Percentiles rank a stretch among this genome's conserved stretches.
These are phyloP conservation scores for Leucopternis melanops DNA, from an alignment of 2,113 vertebrate genomes.

Conservation along the genomic window DNA sequence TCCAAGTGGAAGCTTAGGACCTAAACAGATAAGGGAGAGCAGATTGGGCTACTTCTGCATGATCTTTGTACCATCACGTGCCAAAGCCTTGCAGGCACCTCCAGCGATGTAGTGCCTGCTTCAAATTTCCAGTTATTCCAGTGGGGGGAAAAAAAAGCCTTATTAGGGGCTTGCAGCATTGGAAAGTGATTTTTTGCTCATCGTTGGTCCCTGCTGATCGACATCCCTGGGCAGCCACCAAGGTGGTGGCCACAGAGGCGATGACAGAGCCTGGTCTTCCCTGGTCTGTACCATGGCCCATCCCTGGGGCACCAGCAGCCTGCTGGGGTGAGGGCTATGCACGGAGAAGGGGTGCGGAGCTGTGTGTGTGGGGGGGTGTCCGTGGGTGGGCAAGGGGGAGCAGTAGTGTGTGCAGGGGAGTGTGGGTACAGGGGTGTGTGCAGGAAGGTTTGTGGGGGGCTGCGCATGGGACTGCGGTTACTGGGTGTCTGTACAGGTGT, in stretches of 20 bases:
- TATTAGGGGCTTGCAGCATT: not conserved
- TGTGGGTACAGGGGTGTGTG: not conserved
- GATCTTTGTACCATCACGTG: not conserved
- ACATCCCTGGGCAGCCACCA: not conserved
- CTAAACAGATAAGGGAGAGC: fast-evolving
- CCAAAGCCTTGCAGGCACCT: not conserved
- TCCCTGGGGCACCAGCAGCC: too few species aligned
- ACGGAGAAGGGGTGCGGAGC: not conserved
- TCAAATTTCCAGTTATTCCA: not conserved
- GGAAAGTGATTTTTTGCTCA: not conserved
- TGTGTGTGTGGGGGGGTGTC: too few species aligned
- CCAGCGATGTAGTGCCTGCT: fast-evolving
- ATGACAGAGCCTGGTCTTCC: not conserved
- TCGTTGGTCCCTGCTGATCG: not conserved
- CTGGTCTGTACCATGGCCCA: not conserved
- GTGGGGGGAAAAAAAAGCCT: not conserved
- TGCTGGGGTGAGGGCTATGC: not conserved
- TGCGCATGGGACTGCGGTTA: not conserved
- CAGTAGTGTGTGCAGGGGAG: too few species aligned
- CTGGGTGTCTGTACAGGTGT: not conserved
- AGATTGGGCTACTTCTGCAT: not conserved
- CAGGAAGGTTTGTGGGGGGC: too few species aligned
- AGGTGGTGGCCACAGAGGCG: too few species aligned
- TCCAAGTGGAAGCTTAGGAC: not conserved
- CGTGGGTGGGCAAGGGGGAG: too few species aligned